phyloP scores from a whole-genome alignment of 1,140 invertebrate genomes.

The Anoplolepis gracilipes region DNA sequence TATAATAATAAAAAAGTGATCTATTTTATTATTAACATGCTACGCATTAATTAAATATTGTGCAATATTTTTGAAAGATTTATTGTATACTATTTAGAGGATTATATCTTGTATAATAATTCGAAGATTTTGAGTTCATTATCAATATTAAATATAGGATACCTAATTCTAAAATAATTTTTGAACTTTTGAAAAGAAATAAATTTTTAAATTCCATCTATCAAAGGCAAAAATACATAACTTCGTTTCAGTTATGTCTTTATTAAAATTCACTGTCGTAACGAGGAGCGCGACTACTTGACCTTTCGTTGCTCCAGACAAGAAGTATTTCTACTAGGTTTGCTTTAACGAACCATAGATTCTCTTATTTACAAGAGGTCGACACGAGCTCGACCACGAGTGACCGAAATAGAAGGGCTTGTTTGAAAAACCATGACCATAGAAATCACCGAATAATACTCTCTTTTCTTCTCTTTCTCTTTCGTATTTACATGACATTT shows the following conservation, averaged over 20 bases:
- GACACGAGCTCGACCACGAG: neutral
- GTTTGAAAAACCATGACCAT: slow-evolving; percentile 29
- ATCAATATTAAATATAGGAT: neutral
- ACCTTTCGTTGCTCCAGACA: slow-evolving; percentile 48
- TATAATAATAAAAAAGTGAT: too few relatives aligned
- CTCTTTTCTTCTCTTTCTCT: neutral
- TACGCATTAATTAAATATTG: too few relatives aligned
- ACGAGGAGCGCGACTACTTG: slow-evolving; percentile 46
- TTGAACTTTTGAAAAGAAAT: neutral
- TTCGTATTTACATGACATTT: neutral
- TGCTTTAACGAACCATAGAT: slow-evolving; percentile 52
- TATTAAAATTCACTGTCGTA: neutral
- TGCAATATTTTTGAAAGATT: too few relatives aligned
- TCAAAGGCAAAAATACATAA: neutral
- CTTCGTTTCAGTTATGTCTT: slow-evolving; percentile 9
- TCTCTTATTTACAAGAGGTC: slow-evolving; percentile 34
- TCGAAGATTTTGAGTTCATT: neutral
- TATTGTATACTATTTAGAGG: too few relatives aligned
- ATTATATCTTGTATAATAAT: too few relatives aligned
- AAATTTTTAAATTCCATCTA: slow-evolving; percentile 31
- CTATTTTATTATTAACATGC: too few relatives aligned
- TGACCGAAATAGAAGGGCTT: slow-evolving; percentile 7
- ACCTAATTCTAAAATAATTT: neutral
- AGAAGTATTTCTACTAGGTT: slow-evolving; percentile 55
- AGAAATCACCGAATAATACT: neutral